Evolutionary conservation across 2,888 invertebrate genomes (phyloP).

Genomic region (Melipona bicolor): DNA sequence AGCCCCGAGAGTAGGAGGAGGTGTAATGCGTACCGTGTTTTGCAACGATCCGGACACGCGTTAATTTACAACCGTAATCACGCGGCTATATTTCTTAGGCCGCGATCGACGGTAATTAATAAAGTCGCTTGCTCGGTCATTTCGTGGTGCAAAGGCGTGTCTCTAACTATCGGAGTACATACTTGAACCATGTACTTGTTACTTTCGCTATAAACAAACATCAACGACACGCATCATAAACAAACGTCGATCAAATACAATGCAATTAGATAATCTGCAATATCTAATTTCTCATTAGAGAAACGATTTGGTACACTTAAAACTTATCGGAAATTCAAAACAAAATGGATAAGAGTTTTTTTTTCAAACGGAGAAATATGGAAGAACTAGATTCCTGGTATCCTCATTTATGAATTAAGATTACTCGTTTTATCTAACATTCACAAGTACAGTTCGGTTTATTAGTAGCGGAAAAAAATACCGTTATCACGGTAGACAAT

Average conservation of each 20-base stretch:
- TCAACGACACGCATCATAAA: constrained; percentile 13
- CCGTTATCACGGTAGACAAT: background rate
- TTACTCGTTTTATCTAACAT: background rate
- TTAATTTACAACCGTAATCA: constrained; percentile 59
- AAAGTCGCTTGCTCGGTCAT: constrained; percentile 61
- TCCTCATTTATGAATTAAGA: background rate
- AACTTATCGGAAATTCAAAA: background rate
- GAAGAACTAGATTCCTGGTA: background rate
- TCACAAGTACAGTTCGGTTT: background rate
- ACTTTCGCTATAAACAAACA: constrained; percentile 13
- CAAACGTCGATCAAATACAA: too few species aligned
- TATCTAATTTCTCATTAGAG: background rate
- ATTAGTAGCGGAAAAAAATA: background rate
- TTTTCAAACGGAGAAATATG: background rate
- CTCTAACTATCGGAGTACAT: constrained; percentile 16
- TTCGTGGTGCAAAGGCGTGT: constrained; percentile 29
- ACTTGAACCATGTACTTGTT: constrained; percentile 30
- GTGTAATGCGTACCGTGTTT: constrained; percentile 20
- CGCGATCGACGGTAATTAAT: constrained; percentile 71
- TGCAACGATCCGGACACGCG: constrained; percentile 34
- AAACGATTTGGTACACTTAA: background rate
- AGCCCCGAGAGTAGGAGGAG: constrained; percentile 28
- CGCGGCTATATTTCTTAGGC: constrained; percentile 42
- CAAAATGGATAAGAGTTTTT: background rate
- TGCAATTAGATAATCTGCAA: constrained; percentile 7